These are phyloP conservation scores for Conistra vaccinii DNA, from an alignment of 2,888 invertebrate species.

Conservation along the genomic window DNA sequence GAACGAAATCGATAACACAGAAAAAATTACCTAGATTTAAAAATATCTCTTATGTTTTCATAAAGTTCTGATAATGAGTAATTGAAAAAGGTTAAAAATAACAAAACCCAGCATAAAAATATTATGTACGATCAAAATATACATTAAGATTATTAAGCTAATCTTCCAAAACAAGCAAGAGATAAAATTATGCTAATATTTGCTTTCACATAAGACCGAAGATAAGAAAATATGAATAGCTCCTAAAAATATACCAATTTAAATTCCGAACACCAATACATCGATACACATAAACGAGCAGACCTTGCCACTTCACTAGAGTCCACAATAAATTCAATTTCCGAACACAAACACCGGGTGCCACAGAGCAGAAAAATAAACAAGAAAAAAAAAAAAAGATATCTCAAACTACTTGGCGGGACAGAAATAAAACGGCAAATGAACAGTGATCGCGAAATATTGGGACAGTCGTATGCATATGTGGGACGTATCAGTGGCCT, in stretches of 20 bases:
- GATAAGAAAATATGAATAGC: constrained; percentile 16
- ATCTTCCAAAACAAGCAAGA: constrained; percentile 37
- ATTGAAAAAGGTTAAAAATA: constrained; percentile 5
- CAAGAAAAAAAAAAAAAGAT: constrained; percentile 40
- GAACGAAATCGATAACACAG: background rate
- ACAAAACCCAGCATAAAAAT: background rate
- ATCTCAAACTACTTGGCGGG: constrained; percentile 60
- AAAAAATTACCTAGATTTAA: background rate
- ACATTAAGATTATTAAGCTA: constrained; percentile 14
- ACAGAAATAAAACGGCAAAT: constrained; percentile 70
- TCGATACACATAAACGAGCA: constrained; percentile 25
- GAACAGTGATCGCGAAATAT: constrained; percentile 71
- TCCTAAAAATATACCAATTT: constrained; percentile 30
- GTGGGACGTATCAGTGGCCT: constrained; percentile 75
- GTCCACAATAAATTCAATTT: constrained; percentile 61
- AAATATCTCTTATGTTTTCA: constrained; percentile 1
- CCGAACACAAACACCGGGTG: constrained; percentile 57
- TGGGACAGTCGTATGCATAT: constrained; percentile 54
- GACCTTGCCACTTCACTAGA: constrained; percentile 50
- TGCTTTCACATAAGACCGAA: constrained; percentile 5
- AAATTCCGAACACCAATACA: constrained; percentile 25
- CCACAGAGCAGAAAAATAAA: constrained; percentile 49
- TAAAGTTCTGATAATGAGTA: background rate
- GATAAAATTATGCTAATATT: constrained; percentile 38
- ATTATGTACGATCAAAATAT: constrained; percentile 13